Conservation (phyloP, 1,140 invertebrate species). For the Aphelinus certus region DNA sequence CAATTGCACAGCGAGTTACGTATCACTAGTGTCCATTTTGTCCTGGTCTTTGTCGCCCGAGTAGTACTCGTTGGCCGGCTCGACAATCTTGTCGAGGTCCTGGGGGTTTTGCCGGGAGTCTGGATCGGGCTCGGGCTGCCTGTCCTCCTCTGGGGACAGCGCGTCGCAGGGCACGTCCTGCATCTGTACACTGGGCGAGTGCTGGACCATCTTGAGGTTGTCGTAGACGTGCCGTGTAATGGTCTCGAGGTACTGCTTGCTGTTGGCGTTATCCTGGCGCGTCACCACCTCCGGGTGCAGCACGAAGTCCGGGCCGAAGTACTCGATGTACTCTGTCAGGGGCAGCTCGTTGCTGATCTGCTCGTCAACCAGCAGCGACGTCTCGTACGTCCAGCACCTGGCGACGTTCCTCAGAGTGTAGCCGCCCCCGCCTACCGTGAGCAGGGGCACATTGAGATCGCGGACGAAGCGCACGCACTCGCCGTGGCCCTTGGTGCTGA, state of each 20-base stretch:
- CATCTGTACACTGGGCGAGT: constrained; percentile 93
- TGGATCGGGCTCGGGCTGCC: constrained; percentile 82
- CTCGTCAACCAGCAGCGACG: constrained; percentile 91
- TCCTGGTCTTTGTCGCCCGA: constrained; percentile 88
- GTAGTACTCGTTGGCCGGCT: constrained; percentile 92
- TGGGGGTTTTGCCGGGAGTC: constrained; percentile 82
- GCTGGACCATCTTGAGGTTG: constrained; percentile 89
- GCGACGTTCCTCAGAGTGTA: constrained; percentile 98
- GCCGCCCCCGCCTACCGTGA: constrained; percentile 96
- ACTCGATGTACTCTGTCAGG: constrained; percentile 93
- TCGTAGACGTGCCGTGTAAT: constrained; percentile 85
- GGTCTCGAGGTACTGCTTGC: constrained; percentile 88
- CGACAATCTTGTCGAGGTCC: constrained; percentile 86
- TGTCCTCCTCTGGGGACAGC: constrained; percentile 73
- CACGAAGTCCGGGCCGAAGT: constrained; percentile 95
- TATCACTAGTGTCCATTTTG: constrained; percentile 66
- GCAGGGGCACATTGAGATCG: constrained; percentile 89
- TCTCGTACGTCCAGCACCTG: constrained; percentile 99
- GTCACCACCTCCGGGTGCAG: constrained; percentile 89
- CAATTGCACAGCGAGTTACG: constrained; percentile 30
- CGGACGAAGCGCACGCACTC: constrained; percentile 98
- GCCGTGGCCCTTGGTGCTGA: constrained; percentile 91
- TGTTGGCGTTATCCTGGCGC: constrained; percentile 90
- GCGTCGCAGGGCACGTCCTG: constrained; percentile 87
- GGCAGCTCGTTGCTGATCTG: constrained; percentile 92